Evolutionary conservation across 2,888 invertebrate species (phyloP), one percentile per base, ranked within the genome.

Genomic region (Ditula angustiorana): DNA sequence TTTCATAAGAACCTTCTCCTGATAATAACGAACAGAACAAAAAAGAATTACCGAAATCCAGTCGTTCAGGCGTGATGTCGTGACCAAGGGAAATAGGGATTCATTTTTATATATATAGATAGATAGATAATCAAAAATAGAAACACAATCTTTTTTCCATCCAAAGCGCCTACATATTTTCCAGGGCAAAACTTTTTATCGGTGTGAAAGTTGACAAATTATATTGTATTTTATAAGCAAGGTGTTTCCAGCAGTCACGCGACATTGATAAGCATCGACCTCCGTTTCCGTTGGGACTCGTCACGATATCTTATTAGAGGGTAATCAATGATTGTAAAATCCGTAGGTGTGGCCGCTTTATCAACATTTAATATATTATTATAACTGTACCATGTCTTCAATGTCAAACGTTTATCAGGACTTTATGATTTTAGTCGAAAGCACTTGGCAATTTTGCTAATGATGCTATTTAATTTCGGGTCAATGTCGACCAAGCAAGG

Each of bases 251-350:
- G 28, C 28, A 10, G 56, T 66, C 67, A 71, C 69, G 71, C 61
- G 57, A 66, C 2, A 35, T 7, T 46, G 55, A 66, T 66, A 50
- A 62, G 28, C 23, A 67, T 64, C 60, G 71, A 61, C 67, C 70
- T 69, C 59, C n/a, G 55, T 41, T 13, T 8, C 13, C 41, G 47
- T 69, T 60, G 53, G 56, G 46, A 64, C 55, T 62, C 24, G 68
- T 65, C 71, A 73, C 71, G 70, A 70, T 53, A 66, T 47, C 61
- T 66, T 61, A 52, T 59, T 63, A 52, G 33, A 21, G 50, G 30
- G 8, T 52, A 23, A 57, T 66, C 46, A 52, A 37, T 57, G n/a
- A 11, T 5, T n/a, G n/a, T n/a, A n/a, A n/a, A 23, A 26, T 23
- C 7, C 10, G 13, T 44, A 24, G 66, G 61, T 44, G 56, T 50